Evolutionary conservation across 2,797 vertebrate genomes (phyloP), one percentile per base, ranked within the genome.

Genomic region (Microchirus variegatus): DNA sequence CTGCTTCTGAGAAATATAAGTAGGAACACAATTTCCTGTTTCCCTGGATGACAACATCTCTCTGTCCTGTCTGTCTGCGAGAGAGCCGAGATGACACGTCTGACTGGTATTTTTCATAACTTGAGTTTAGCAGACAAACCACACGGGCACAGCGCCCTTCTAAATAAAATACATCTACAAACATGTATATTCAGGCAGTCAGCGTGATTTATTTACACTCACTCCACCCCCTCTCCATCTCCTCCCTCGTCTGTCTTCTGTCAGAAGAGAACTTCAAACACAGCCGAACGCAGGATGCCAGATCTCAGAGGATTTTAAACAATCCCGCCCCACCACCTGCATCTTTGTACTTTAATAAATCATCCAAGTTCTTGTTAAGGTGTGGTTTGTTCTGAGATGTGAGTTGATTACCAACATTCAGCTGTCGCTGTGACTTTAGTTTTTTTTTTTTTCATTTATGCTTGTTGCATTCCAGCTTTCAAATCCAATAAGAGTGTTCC

Each of bases 131-230:
- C 38, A 44, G 18, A 54, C 59, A 52, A 43, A 18, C 12, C 19
- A n/a, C 38, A 19, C 40, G 13, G 26, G 18, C 15, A 40, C 16
- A n/a, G 11, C 38, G 31, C 26, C 42, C 16, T 22, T 55, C 35
- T 45, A n/a, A 59, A 58, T 47, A 17, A 59, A 54, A 42, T 14
- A 52, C 51, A 22, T 52, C 41, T 46, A 37, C 18, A 53, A 38
- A 53, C 17, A 38, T 55, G 18, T 15, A 59, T 10, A 10, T 59
- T 64, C 64, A 50, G 67, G 2, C 4, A n/a, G 77, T 59, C 55
- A 31, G 42, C 59, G 44, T 46, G 64, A 74, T 75, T 79, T 61
- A 79, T 82, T 79, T 66, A 63, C 63, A 53, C 56, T 64, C 46
- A 4, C 40, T 26, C 46, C 48, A n/a, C 41, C 52, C 49, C 59